Base-by-base conservation (phyloP, 2,797 vertebrate genomes). In the Lepidocolaptes lacrymiger region DNA sequence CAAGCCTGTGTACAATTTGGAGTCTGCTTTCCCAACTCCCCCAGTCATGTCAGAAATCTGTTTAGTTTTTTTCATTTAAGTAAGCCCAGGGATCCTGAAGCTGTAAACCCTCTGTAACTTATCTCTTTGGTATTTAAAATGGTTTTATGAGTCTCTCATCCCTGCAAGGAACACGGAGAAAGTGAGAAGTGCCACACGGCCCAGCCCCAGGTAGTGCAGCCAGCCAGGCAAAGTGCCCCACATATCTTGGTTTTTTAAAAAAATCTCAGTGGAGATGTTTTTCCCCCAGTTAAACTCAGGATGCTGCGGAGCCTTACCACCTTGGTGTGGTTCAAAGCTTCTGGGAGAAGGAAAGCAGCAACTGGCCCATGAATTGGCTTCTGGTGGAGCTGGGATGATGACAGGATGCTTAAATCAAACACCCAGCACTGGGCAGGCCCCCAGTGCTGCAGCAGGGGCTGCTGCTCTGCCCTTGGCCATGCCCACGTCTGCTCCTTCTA, bases 141-240 rank as follows among this genome's bases (percentile, higher is more conserved):
- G 21, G 30, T 76, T 87, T 81, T 87, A 46, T 24, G 64, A 52
- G 36, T 32, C 55, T 78, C 66, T 72, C 63, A 24, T 75, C 44
- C 21, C 49, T 56, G 71, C 15, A 73, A 95, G 37, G 39, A 95
- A 21, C 52, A 49, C 39, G 63, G 62, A 55, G 93, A 85, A 90
- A 88, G n/a, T 30, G 3, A 78, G 81, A 95, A 78, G 39, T 52
- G 19, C 43, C 39, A 39, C n/a, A 58, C 12, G 51, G 27, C 46
- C 62, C 85, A 86, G 44, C 28, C 30, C 32, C 11, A 13, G 0
- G 0, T 1, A 66, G 30, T 15, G 24, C 24, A 85, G 24, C 12
- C 78, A 89, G 64, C 7, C 66, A 34, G 67, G 28, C 23, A 85
- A 87, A 62, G 24, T 27, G 30, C 16, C 26, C 51, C 51, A 13